Base-by-base conservation (phyloP, 2,888 invertebrate species). In the Altica lythri region DNA sequence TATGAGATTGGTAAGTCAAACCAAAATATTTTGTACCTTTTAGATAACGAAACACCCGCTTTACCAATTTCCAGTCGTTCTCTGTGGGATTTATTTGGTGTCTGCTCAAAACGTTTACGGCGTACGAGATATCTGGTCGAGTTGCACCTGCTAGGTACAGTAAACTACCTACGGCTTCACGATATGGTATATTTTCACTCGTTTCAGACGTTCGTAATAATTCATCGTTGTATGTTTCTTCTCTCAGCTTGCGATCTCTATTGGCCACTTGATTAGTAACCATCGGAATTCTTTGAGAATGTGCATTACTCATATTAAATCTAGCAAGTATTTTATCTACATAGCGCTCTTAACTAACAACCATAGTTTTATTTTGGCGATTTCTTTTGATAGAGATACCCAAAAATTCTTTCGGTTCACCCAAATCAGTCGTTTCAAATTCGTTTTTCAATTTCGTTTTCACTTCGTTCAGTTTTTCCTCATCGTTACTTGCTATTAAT, bases 91-190 rank as follows among this genome's bases (percentile, higher is more conserved):
- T 45, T 9, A 38, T 9, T 17, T 35, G 46, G 13, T 35, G 10
- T 30, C 32, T 38, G 18, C 29, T 30, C 9, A 57, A 22, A 8
- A 34, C 16, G 30, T 45, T 57, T 16, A 55, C 53, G 4, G 55
- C 52, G 25, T 55, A 60, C 8, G 55, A 30, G 12, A 58, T 58
- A 40, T 55, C 50, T 3, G 55, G 57, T 19, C 55, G 12, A 8
- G 53, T 60, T 35, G 57, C 52, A 6, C 35, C 47, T 32, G 62
- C 56, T 12, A 64, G 19, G 53, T 63, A 67, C 32, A 64, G 25
- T 13, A 64, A 46, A 38, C 60, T 59, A 4, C 63, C 62, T 19
- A 65, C 57, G 1, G 64, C 62, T 53, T 66, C 61, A 35, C 62
- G 40, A 27, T 59, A 57, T 5, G 53, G 29, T 16, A 30, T 35